These are phyloP conservation scores for Onchidella celtica DNA, from an alignment of 2,888 invertebrate species.

Conservation along the genomic window DNA sequence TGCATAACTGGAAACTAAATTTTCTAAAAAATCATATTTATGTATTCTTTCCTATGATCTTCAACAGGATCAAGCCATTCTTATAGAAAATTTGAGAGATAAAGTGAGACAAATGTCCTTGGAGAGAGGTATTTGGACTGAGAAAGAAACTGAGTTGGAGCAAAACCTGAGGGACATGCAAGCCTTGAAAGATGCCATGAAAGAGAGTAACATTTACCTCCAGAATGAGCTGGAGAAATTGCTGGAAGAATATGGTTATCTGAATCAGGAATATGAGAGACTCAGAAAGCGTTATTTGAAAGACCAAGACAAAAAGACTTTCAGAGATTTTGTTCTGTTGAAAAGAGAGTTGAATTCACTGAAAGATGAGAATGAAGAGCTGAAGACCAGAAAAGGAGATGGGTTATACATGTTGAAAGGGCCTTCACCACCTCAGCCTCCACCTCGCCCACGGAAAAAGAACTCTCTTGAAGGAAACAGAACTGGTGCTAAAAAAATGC, in stretches of 20 bases:
- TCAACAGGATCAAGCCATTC: constrained; percentile 19
- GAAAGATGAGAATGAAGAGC: constrained; percentile 70
- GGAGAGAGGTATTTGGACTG: not conserved
- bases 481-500: constrained; percentile 43
- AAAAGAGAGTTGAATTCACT: constrained; percentile 70
- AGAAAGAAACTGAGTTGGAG: not conserved
- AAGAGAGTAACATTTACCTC: not conserved
- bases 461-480: constrained; percentile 10
- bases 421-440: constrained; percentile 20
- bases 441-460: constrained; percentile 8
- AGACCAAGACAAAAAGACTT: constrained; percentile 65
- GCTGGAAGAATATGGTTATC: constrained; percentile 60
- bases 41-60: no score
- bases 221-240: constrained; percentile 27
- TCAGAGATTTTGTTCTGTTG: constrained; percentile 74
- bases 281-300: constrained; percentile 59
- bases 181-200: constrained; percentile 6
- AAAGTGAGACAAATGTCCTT: constrained; percentile 1
- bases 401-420: constrained; percentile 40
- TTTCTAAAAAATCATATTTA: no score
- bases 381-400: constrained; percentile 55
- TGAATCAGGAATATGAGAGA: constrained; percentile 62
- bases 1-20: no score
- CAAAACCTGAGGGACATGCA: constrained; percentile 5
- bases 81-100: constrained; percentile 23